A percentile compares a stretch with the other conserved stretches of the same genome.
phyloP scores from a whole-genome alignment of 2,888 invertebrate genomes.

The Galerucella calmariensis region DNA sequence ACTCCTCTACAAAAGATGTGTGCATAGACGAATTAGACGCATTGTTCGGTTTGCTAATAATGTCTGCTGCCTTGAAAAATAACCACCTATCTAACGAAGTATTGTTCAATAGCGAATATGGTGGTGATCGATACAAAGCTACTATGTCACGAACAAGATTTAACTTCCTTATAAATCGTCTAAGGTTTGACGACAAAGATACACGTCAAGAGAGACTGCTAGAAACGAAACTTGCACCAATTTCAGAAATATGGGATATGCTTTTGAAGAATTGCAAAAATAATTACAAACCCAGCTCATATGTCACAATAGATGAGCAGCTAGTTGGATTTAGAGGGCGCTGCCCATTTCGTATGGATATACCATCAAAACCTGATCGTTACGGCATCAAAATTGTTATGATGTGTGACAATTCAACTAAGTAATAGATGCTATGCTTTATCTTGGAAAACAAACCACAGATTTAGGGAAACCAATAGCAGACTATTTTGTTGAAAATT shows the following conservation, averaged over 20 bases:
- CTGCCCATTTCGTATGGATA: slow-evolving; percentile 1
- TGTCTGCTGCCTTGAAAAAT: too few species aligned
- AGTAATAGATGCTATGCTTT: slow-evolving; percentile 4
- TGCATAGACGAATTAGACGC: too few species aligned
- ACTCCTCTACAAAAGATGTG: too few species aligned
- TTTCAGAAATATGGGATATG: slow-evolving; percentile 9
- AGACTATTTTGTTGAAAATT: too few species aligned
- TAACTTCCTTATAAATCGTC: too few species aligned
- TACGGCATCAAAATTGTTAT: slow-evolving; percentile 3
- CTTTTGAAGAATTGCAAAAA: not conserved
- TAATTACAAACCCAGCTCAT: slow-evolving; percentile 3
- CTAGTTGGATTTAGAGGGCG: slow-evolving; percentile 6
- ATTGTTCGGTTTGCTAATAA: too few species aligned
- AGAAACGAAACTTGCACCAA: not conserved
- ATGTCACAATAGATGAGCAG: slow-evolving; percentile 1
- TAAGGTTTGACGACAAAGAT: too few species aligned
- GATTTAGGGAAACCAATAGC: slow-evolving; percentile 5
- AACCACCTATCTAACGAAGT: too few species aligned
- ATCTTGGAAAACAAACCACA: slow-evolving; percentile 5
- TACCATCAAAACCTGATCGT: not conserved
- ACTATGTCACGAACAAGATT: too few species aligned
- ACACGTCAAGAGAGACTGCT: not conserved
- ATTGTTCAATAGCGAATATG: too few species aligned
- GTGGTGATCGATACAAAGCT: too few species aligned
- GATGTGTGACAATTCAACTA: slow-evolving; percentile 11